Percentiles rank a stretch among this genome's conserved stretches.
These are phyloP conservation scores for Psilopsiagon aurifrons DNA, from an alignment of 2,113 vertebrate genomes.

Conservation along the genomic window DNA sequence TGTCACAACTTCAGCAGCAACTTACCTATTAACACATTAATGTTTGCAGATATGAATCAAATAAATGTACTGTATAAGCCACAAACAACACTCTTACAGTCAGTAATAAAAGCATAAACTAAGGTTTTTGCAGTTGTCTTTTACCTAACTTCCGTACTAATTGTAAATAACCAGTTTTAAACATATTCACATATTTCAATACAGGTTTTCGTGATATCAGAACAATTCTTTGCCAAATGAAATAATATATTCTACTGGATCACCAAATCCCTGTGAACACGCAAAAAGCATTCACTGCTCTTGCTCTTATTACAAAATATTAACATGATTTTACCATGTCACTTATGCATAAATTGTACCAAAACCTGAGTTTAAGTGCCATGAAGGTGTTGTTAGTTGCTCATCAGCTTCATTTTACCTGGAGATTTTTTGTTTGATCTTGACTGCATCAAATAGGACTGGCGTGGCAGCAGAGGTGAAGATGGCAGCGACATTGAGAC, in stretches of 20 bases:
- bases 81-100: background rate
- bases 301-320: background rate
- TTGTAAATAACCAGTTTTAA: background rate
- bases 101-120: background rate
- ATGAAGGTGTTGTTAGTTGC: background rate
- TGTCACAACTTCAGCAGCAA: background rate
- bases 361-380: background rate
- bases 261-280: background rate
- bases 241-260: background rate
- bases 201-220: background rate
- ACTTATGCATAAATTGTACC: background rate
- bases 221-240: background rate
- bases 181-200: background rate
- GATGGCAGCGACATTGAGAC: constrained; percentile 96
- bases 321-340: background rate
- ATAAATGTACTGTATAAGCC: background rate
- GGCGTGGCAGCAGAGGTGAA: constrained; percentile 93
- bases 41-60: background rate
- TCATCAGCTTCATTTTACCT: constrained; percentile 76
- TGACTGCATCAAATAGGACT: constrained; percentile 86
- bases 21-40: background rate
- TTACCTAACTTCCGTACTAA: background rate
- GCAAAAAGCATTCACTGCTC: background rate
- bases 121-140: background rate
- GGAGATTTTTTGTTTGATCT: constrained; percentile 91